A percentile compares a stretch with the other conserved stretches of the same genome.
These are phyloP conservation scores for Trachurus trachurus DNA, from an alignment of 2,797 vertebrate genomes.

Conservation along the genomic window DNA sequence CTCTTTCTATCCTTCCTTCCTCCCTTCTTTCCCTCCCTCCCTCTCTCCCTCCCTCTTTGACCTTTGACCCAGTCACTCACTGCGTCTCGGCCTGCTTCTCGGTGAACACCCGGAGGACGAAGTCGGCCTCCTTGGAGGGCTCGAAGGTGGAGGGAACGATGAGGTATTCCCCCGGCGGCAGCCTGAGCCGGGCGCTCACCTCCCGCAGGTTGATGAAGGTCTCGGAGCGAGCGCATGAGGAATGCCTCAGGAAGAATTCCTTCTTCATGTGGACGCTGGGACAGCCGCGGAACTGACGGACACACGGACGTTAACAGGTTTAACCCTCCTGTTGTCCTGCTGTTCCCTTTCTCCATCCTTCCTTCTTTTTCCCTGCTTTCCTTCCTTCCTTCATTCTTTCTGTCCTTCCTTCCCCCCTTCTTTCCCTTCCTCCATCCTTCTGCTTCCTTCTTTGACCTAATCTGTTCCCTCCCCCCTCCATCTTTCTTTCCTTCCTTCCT, in stretches of 20 bases:
- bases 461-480: too few relatives aligned
- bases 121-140: conserved; percentile 91
- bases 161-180: conserved; percentile 93
- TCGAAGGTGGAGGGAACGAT: conserved; percentile 94
- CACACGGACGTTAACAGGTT: background rate
- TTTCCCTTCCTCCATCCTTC: too few relatives aligned
- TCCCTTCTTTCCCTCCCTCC: too few relatives aligned
- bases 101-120: conserved; percentile 92
- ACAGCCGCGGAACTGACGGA: conserved; percentile 83
- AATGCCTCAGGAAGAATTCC: conserved; percentile 92
- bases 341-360: too few relatives aligned
- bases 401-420: too few relatives aligned
- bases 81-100: conserved; percentile 90
- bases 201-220: conserved; percentile 93
- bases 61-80: conserved; percentile 82
- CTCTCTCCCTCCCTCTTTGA: too few relatives aligned
- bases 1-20: too few relatives aligned
- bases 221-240: conserved; percentile 92
- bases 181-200: conserved; percentile 90
- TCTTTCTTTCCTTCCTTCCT: too few relatives aligned
- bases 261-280: conserved; percentile 91
- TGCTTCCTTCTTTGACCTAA: too few relatives aligned
- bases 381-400: too few relatives aligned
- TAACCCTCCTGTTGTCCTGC: too few relatives aligned
- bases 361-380: too few relatives aligned